phyloP scores from a whole-genome alignment of 2,888 invertebrate species.

The Leptopterna dolabrata region DNA sequence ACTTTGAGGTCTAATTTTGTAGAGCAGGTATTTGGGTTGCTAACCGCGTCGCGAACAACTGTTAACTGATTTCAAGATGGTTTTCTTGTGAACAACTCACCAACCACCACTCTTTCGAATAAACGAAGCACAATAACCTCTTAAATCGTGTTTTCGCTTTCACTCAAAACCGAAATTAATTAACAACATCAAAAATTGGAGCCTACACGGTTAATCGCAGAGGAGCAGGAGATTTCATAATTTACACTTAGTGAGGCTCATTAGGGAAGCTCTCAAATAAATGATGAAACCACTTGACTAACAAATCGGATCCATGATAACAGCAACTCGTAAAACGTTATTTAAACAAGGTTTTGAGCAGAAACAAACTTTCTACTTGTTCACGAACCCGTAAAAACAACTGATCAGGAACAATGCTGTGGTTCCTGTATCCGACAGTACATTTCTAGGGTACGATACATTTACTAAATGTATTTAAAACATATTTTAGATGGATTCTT shows the following conservation, averaged over 20 bases:
- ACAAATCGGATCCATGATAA: neutral
- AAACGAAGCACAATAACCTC: neutral
- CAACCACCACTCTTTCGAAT: neutral
- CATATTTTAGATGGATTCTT: no score
- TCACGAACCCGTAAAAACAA: no score
- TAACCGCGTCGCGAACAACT: neutral
- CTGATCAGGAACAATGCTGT: no score
- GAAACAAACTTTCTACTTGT: no score
- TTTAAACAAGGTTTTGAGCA: neutral
- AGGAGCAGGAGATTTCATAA: neutral
- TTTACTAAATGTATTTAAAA: no score
- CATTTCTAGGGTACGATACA: no score
- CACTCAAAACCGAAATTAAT: neutral
- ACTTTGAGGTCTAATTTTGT: neutral
- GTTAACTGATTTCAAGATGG: neutral
- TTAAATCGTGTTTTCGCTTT: neutral
- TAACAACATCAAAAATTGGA: slow-evolving; percentile 4
- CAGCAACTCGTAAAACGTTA: neutral
- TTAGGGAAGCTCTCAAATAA: neutral
- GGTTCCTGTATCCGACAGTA: no score
- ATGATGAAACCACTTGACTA: neutral
- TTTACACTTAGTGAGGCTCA: neutral
- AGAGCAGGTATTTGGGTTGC: neutral
- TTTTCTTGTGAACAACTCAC: neutral
- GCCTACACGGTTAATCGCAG: neutral